Evolutionary conservation across 2,113 vertebrate genomes (phyloP).

Genomic region (Chamaea fasciata): DNA sequence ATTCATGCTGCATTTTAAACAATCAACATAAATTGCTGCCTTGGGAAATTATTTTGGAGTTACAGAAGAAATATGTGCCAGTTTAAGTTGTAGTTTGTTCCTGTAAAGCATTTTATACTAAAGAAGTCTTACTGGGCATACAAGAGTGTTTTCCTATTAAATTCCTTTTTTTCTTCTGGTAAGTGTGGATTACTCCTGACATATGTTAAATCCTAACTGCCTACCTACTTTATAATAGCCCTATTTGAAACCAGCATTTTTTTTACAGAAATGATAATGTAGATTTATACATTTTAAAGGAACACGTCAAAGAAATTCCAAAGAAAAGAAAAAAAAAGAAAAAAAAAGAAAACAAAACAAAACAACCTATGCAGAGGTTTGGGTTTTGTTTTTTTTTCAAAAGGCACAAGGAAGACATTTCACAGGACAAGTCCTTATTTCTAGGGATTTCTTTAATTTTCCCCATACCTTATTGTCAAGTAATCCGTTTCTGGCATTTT

Average conservation of each 20-base stretch:
- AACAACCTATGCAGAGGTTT: neutral
- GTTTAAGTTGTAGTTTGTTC: slow-evolving; percentile 19
- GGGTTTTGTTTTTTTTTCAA: neutral
- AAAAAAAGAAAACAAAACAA: neutral
- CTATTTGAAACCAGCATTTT: neutral
- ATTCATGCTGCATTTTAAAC: slow-evolving; percentile 58
- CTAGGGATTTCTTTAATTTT: neutral
- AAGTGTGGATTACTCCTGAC: neutral
- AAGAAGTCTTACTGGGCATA: slow-evolving; percentile 1
- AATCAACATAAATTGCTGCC: slow-evolving; percentile 53
- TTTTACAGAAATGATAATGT: neutral
- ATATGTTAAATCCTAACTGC: neutral
- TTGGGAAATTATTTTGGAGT: slow-evolving; percentile 52
- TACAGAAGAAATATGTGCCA: slow-evolving; percentile 17
- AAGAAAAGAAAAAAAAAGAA: neutral
- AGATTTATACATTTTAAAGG: neutral
- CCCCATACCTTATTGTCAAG: neutral
- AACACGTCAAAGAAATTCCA: neutral
- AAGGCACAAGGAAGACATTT: neutral
- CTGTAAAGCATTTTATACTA: slow-evolving; percentile 4
- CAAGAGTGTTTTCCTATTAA: neutral
- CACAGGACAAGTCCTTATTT: neutral
- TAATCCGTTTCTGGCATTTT: neutral
- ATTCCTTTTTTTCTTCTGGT: neutral
- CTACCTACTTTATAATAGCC: neutral